phyloP scores from a whole-genome alignment of 1,140 invertebrate genomes.

The Hypothenemus hampei region DNA sequence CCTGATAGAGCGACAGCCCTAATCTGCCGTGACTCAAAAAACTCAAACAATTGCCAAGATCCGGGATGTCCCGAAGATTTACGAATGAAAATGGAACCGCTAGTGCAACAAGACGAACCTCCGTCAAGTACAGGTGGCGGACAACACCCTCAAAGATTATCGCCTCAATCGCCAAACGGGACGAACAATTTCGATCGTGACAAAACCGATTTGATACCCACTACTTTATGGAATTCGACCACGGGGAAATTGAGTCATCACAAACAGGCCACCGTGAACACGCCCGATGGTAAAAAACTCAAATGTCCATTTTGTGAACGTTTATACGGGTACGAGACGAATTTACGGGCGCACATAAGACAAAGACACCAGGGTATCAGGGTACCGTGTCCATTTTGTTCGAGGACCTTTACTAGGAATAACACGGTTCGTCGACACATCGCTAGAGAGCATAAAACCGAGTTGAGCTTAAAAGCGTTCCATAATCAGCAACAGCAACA shows the following conservation, averaged over 20 bases:
- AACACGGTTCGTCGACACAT: conserved; percentile 85
- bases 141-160: not conserved
- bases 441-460: conserved; percentile 77
- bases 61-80: conserved; percentile 54
- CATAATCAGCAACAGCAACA: conserved; percentile 53
- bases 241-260: conserved; percentile 49
- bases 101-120: conserved; percentile 49
- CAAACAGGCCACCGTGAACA: conserved; percentile 55
- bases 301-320: conserved; percentile 89
- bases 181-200: conserved; percentile 43
- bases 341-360: conserved; percentile 81
- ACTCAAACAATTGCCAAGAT: conserved; percentile 40
- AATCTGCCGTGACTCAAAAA: conserved; percentile 41
- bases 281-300: conserved; percentile 72
- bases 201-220: conserved; percentile 48
- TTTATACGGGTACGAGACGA: conserved; percentile 90
- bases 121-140: conserved; percentile 45
- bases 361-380: conserved; percentile 86
- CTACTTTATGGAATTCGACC: conserved; percentile 53
- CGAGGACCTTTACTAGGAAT: conserved; percentile 86
- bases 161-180: conserved; percentile 40
- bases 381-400: conserved; percentile 81
- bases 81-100: conserved; percentile 58
- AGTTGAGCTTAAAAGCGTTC: conserved; percentile 62
- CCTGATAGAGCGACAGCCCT: conserved; percentile 42